Evolutionary conservation across 1,140 invertebrate species (phyloP), one percentile per base, ranked within the genome.

Genomic region (Aricia agestis): DNA sequence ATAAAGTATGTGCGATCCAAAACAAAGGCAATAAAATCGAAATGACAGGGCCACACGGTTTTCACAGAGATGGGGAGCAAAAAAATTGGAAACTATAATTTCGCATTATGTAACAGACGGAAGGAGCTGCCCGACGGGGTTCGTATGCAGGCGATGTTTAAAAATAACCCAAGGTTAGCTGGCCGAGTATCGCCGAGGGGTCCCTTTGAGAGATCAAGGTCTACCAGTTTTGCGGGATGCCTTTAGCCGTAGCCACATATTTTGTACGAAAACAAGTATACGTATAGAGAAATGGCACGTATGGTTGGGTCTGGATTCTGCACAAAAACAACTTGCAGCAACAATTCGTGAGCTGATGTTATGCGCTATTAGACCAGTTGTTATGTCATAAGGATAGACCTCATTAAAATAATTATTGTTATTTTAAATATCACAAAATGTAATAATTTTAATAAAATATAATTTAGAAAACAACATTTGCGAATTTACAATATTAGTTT

Each of bases 91-190:
- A 82, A 87, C 81, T 86, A 85, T 87, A 89, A 89, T 90, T 89
- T 89, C 83, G 85, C 82, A 88, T 91, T 91, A 91, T 89, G 86
- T 89, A 91, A 91, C 84, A 89, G 80, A 85, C 84, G 89, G 86
- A 89, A 89, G 85, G 81, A 91, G 82, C 84, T 74, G 88, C 77
- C 73, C 63, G 85, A 78, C 85, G 77, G 86, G 89, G 85, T 86
- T 85, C 85, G 84, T 81, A 86, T 89, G 86, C 87, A 88, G 78
- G 78, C 79, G 79, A 78, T 78, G 81, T 83, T 84, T 90, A 87
- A 90, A 91, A 91, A 91, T 91, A 91, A 88, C 87, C 76, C 86
- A 91, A 89, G 89, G 89, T 87, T 89, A 89, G 80, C 83, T 74
- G 77, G 83, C 82, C 78, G 81, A 78, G 79, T 71, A 80, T 79